A percentile compares a stretch with the other conserved stretches of the same genome.
These are phyloP conservation scores for Torymus texanus DNA, from an alignment of 2,888 invertebrate species.

Conservation along the genomic window DNA sequence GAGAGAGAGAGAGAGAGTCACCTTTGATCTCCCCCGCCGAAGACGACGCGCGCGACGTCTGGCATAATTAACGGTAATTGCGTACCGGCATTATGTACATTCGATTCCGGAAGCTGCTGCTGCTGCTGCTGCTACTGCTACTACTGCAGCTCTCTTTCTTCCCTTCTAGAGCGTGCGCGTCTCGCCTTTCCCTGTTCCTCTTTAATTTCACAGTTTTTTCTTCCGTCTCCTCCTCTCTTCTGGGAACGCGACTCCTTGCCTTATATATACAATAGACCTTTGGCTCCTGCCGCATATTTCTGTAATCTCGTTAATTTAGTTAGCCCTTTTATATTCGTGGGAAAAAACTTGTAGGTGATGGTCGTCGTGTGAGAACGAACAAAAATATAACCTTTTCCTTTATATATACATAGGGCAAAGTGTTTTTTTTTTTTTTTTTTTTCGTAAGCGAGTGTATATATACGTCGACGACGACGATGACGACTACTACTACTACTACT, in stretches of 20 bases:
- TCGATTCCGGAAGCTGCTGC: conserved; percentile 41
- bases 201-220: conserved; percentile 31
- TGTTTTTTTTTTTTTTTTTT: no score
- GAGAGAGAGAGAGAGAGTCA: not conserved
- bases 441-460: conserved; percentile 21
- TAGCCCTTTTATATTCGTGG: not conserved
- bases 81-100: conserved; percentile 51
- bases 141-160: not conserved
- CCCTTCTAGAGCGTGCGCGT: not conserved
- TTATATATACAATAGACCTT: not conserved
- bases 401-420: not conserved
- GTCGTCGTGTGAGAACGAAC: no score
- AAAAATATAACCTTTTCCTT: not conserved
- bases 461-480: no score
- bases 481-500: no score
- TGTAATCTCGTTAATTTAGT: conserved; percentile 17
- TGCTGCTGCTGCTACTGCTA: not conserved
- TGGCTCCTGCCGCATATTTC: not conserved
- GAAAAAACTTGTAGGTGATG: no score
- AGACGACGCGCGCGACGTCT: conserved; percentile 31
- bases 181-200: conserved; percentile 16
- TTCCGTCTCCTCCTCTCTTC: not conserved
- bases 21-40: conserved; percentile 47
- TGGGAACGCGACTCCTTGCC: no score
- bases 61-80: conserved; percentile 55